phyloP scores from a whole-genome alignment of 2,113 vertebrate genomes.

The Myanophis thanlyinensis region DNA sequence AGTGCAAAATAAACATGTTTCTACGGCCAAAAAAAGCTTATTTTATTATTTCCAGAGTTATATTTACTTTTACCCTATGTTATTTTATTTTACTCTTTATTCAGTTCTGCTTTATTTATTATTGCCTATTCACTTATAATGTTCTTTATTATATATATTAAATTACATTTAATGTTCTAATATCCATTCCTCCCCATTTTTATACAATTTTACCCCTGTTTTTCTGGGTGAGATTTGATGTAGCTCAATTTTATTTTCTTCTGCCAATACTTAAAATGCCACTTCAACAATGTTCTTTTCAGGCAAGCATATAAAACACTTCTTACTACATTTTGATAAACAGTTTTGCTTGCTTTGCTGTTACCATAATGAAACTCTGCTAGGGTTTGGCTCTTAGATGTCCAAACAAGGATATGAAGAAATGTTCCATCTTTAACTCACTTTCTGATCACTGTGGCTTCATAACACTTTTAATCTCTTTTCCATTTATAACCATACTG shows the following conservation, averaged over 20 bases:
- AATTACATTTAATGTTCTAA: neutral
- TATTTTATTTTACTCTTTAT: neutral
- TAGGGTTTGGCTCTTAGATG: slow-evolving; percentile 65
- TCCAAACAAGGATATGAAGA: slow-evolving; percentile 71
- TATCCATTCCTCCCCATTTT: neutral
- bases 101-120: neutral
- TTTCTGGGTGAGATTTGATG: neutral
- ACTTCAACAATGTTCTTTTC: neutral
- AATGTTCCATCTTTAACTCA: slow-evolving; percentile 73
- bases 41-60: too few relatives aligned
- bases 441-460: slow-evolving; percentile 77
- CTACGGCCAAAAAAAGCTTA: too few relatives aligned
- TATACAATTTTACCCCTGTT: neutral
- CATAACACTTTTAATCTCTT: slow-evolving; percentile 85
- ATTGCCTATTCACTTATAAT: too few relatives aligned
- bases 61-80: neutral
- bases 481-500: slow-evolving; percentile 85
- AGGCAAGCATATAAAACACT: slow-evolving; percentile 55
- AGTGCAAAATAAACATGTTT: neutral
- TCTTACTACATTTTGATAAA: slow-evolving; percentile 51
- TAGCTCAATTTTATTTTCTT: neutral
- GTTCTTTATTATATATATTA: too few relatives aligned
- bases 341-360: slow-evolving; percentile 61
- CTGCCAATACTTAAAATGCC: neutral
- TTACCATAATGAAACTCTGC: slow-evolving; percentile 70